phyloP scores from a whole-genome alignment of 2,797 vertebrate genomes.

The Scolopax rusticola region DNA sequence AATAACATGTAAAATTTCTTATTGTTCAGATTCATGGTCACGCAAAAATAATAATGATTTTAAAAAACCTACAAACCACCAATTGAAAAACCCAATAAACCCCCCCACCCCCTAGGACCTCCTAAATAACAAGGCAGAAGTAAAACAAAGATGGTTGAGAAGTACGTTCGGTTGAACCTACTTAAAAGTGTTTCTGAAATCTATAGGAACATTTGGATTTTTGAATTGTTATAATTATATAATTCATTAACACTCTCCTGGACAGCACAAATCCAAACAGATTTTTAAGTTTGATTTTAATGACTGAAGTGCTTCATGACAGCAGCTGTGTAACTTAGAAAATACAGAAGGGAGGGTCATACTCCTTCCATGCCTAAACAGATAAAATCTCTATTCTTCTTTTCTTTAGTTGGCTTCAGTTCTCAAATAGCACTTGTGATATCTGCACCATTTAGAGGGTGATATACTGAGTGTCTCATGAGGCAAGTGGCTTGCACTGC shows the following conservation, averaged over 20 bases:
- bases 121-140: neutral
- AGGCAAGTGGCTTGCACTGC: neutral
- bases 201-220: neutral
- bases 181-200: neutral
- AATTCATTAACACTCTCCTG: neutral
- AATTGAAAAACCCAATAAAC: too few relatives aligned
- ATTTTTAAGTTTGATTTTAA: neutral
- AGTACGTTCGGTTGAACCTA: neutral
- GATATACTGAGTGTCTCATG: neutral
- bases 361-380: neutral
- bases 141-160: neutral
- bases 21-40: neutral
- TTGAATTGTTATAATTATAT: neutral
- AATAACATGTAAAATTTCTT: neutral
- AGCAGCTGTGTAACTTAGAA: neutral
- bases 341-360: neutral
- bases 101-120: fast-evolving
- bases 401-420: neutral
- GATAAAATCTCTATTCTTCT: neutral
- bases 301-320: neutral
- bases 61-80: neutral
- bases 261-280: neutral
- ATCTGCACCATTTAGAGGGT: neutral
- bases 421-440: neutral
- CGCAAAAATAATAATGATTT: neutral